Conservation (phyloP, 2,888 invertebrate species). For the Petrolisthes cinctipes region DNA sequence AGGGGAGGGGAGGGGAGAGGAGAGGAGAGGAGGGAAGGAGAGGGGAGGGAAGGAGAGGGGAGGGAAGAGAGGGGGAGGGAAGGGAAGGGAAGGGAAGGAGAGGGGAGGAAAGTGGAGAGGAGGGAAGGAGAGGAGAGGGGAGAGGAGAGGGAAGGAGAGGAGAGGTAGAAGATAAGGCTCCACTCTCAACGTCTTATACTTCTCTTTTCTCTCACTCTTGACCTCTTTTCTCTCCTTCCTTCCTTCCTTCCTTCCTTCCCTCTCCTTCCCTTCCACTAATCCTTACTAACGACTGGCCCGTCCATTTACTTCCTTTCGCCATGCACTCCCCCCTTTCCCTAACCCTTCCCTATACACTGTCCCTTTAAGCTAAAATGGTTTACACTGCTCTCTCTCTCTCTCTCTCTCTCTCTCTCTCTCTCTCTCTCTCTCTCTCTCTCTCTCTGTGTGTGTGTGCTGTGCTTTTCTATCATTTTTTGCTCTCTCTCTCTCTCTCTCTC, state of each 20-base stretch:
- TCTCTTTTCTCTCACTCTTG: not conserved
- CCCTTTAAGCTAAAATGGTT: not conserved
- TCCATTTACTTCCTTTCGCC: not conserved
- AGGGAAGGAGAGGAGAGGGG: not conserved
- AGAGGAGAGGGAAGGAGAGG: not conserved
- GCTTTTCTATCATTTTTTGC: not conserved
- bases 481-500: not conserved
- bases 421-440: not conserved
- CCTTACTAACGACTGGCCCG: not conserved
- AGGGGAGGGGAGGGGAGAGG: too few species aligned
- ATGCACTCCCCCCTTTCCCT: not conserved
- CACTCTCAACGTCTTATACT: not conserved
- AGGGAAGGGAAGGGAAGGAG: not conserved
- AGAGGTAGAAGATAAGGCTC: not conserved
- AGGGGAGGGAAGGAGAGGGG: not conserved
- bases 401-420: not conserved
- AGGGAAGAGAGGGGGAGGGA: not conserved
- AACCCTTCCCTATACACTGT: not conserved
- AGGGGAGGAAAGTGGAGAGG: not conserved
- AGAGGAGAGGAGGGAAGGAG: not conserved
- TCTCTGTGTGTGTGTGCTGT: too few species aligned
- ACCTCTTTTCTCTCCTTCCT: not conserved
- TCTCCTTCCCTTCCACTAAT: not conserved
- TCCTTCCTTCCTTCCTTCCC: conserved; percentile 5
- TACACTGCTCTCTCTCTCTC: not conserved